Percentiles rank a stretch among this genome's conserved stretches.
Evolutionary conservation across 2,113 vertebrate genomes (phyloP).

Genomic region (Chrysemys picta): DNA sequence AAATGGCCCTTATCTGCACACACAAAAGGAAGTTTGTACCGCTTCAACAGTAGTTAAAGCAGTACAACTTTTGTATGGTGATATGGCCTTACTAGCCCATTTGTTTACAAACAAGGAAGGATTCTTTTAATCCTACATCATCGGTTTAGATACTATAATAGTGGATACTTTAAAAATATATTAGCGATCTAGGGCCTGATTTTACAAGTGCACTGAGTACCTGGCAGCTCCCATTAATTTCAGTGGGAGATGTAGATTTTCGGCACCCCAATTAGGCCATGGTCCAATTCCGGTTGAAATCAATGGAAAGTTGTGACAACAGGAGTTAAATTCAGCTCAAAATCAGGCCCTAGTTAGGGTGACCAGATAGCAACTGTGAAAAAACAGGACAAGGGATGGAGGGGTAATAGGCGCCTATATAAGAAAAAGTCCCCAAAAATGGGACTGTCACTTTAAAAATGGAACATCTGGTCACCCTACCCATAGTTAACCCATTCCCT

Average conservation of each 20-base stretch:
- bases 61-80: too few relatives aligned
- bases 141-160: not conserved
- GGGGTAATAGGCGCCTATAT: too few relatives aligned
- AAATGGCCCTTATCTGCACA: not conserved
- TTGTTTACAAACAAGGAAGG: too few relatives aligned
- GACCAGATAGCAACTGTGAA: too few relatives aligned
- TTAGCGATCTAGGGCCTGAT: not conserved
- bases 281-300: not conserved
- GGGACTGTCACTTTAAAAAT: too few relatives aligned
- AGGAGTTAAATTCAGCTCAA: not conserved
- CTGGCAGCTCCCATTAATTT: not conserved
- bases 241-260: not conserved
- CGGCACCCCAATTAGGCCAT: not conserved
- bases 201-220: not conserved
- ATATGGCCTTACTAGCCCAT: too few relatives aligned
- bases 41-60: not conserved
- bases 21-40: not conserved
- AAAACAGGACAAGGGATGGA: too few relatives aligned
- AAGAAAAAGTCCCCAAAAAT: too few relatives aligned
- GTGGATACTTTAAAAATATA: not conserved
- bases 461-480: too few relatives aligned
- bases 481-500: not conserved
- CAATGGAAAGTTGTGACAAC: not conserved
- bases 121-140: not conserved
- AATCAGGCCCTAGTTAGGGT: accelerated